Percentiles rank a stretch among this genome's conserved stretches.
phyloP scores from a whole-genome alignment of 2,113 vertebrate genomes.

The Atlantisia rogersi region DNA sequence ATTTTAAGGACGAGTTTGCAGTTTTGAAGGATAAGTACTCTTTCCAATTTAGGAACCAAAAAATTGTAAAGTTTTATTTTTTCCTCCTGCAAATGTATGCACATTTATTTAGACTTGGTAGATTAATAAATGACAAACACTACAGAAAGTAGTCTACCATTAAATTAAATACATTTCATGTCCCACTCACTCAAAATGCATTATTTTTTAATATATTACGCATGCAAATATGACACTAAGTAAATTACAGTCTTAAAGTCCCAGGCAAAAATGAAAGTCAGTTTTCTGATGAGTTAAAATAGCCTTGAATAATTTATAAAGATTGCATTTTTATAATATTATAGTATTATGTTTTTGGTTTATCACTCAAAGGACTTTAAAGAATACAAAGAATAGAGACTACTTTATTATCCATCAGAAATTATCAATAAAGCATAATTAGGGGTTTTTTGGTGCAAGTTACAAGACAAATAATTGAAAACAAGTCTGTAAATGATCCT shows the following conservation, averaged over 20 bases:
- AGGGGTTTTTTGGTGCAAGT: neutral
- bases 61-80: neutral
- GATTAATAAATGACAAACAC: constrained; percentile 57
- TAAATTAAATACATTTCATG: constrained; percentile 63
- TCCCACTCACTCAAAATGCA: neutral
- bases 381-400: neutral
- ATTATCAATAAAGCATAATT: neutral
- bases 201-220: constrained; percentile 28
- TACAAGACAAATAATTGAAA: neutral
- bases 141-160: constrained; percentile 42
- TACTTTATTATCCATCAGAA: neutral
- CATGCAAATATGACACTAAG: neutral
- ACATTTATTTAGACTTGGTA: constrained; percentile 22
- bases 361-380: neutral
- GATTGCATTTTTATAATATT: neutral
- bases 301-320: neutral
- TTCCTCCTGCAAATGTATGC: constrained; percentile 35
- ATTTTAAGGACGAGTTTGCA: constrained; percentile 56
- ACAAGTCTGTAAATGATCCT: neutral
- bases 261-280: neutral
- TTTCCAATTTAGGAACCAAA: constrained; percentile 39
- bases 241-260: neutral
- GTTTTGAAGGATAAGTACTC: constrained; percentile 48
- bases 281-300: neutral
- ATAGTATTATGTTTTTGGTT: neutral